Conservation (phyloP, 2,888 invertebrate species). For the Euspilapteryx auroguttella region DNA sequence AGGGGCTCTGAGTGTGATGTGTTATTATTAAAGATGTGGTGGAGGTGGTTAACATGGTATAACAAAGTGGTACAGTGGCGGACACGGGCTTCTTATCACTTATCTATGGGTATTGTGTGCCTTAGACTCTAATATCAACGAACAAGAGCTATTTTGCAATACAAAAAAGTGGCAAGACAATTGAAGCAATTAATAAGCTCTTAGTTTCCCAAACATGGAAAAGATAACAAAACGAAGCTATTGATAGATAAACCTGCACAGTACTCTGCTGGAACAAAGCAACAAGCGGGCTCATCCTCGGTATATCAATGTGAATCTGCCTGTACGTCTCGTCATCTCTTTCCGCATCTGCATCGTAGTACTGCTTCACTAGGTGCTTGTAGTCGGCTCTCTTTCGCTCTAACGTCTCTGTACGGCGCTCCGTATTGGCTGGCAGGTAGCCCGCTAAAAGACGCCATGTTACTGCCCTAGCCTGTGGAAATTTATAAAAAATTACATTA, state of each 20-base stretch:
- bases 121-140: too few relatives aligned
- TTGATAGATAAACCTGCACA: conserved; percentile 70
- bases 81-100: too few relatives aligned
- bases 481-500: background rate
- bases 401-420: conserved; percentile 83
- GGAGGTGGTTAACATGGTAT: too few relatives aligned
- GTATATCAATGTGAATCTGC: conserved; percentile 97
- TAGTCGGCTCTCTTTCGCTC: conserved; percentile 95
- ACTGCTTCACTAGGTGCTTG: conserved; percentile 92
- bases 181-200: too few relatives aligned
- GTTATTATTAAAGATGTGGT: too few relatives aligned
- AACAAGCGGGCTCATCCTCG: conserved; percentile 97
- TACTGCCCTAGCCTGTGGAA: conserved; percentile 58
- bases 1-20: too few relatives aligned
- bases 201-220: too few relatives aligned
- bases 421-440: conserved; percentile 90
- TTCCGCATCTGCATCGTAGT: conserved; percentile 84
- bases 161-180: too few relatives aligned
- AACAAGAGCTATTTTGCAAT: too few relatives aligned
- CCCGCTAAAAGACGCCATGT: conserved; percentile 76
- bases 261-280: conserved; percentile 94
- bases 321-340: conserved; percentile 87
- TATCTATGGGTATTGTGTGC: too few relatives aligned
- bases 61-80: too few relatives aligned
- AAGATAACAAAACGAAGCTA: too few relatives aligned